A percentile compares a stretch with the other conserved stretches of the same genome.
These are phyloP conservation scores for Agrilus mali DNA, from an alignment of 2,888 invertebrate species.

Conservation along the genomic window DNA sequence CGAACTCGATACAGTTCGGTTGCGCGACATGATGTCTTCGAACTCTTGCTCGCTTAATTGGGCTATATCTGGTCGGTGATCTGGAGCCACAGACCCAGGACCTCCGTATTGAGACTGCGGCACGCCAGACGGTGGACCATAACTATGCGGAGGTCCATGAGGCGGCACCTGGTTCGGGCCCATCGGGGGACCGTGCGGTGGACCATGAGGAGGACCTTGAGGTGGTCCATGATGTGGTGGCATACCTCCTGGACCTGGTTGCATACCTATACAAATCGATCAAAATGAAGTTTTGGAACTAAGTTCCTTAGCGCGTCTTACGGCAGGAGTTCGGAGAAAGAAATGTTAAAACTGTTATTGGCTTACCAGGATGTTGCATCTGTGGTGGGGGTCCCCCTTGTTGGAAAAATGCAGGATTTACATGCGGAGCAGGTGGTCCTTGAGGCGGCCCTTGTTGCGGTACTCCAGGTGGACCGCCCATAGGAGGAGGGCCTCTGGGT, in stretches of 20 bases:
- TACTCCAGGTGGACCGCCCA: constrained; percentile 35
- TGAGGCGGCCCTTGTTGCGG: constrained; percentile 40
- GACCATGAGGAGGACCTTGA: constrained; percentile 51
- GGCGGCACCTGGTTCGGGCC: constrained; percentile 39
- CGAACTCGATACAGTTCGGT: constrained; percentile 93
- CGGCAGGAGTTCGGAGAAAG: not conserved
- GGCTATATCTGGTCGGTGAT: constrained; percentile 42
- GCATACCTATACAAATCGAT: constrained; percentile 23
- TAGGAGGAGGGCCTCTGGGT: constrained; percentile 45
- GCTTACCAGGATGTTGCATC: constrained; percentile 39
- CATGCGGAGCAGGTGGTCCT: constrained; percentile 73
- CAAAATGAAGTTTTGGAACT: no score
- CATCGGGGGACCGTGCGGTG: constrained; percentile 49
- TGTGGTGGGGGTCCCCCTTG: constrained; percentile 52
- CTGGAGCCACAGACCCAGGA: constrained; percentile 46
- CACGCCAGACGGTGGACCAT: constrained; percentile 37
- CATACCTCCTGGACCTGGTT: constrained; percentile 34
- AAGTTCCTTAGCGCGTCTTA: no score
- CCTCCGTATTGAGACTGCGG: constrained; percentile 44
- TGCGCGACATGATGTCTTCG: constrained; percentile 95
- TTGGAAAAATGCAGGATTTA: constrained; percentile 94
- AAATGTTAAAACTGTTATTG: not conserved
- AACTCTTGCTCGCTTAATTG: constrained; percentile 86
- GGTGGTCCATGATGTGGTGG: constrained; percentile 56
- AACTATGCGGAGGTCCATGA: constrained; percentile 41